These are phyloP conservation scores for Trididemnum miniatum DNA, from an alignment of 23 tunicate genomes.

Conservation along the genomic window DNA sequence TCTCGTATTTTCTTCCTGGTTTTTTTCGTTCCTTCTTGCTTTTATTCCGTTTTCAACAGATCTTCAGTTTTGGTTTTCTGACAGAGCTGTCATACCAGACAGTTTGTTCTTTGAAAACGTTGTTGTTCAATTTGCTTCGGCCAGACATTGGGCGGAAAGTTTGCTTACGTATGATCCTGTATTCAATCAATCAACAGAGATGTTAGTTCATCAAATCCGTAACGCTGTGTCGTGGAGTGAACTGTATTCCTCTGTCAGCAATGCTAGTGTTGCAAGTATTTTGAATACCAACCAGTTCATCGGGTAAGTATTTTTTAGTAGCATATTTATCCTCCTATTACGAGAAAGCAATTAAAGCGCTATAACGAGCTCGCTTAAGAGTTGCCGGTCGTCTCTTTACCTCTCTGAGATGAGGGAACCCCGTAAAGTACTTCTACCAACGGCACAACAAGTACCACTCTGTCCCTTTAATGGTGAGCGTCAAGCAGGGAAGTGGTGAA, in stretches of 20 bases:
- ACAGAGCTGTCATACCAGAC: conserved; percentile 19
- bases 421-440: too few species aligned
- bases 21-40: conserved; percentile 16
- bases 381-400: too few species aligned
- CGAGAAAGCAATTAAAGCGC: too few species aligned
- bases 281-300: neutral
- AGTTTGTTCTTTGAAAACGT: conserved; percentile 32
- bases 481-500: too few species aligned
- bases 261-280: neutral
- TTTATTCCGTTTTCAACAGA: conserved; percentile 28
- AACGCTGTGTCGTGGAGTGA: conserved; percentile 11
- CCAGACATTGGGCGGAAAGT: conserved; percentile 21
- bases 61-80: conserved; percentile 7
- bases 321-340: too few species aligned
- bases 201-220: neutral
- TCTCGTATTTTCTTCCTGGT: conserved; percentile 12
- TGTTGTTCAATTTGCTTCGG: conserved; percentile 21
- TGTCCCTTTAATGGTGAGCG: too few species aligned
- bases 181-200: neutral
- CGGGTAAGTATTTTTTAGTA: too few species aligned
- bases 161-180: conserved; percentile 12
- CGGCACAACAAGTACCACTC: too few species aligned
- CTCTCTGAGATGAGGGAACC: too few species aligned
- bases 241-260: neutral
- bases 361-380: too few species aligned